These are phyloP conservation scores for Drosophila pandora DNA, from an alignment of 1,140 invertebrate species.

Conservation along the genomic window DNA sequence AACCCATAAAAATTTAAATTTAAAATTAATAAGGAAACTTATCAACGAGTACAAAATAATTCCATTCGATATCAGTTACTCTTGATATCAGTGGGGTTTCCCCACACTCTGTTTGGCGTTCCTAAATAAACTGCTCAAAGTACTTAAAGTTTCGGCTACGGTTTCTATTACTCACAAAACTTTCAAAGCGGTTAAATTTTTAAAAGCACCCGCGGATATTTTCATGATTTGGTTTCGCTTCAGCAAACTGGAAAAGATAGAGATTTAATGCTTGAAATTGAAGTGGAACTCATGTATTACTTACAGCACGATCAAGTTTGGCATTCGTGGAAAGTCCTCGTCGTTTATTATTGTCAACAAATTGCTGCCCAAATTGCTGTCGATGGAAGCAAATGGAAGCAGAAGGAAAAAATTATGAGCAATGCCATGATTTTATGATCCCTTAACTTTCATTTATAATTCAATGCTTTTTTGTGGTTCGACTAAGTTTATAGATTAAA, in stretches of 20 bases:
- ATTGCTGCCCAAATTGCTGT: constrained; percentile 89
- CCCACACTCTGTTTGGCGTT: constrained; percentile 11
- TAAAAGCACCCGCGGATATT: constrained; percentile 88
- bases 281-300: constrained; percentile 75
- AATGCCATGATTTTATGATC: constrained; percentile 50
- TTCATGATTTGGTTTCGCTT: constrained; percentile 88
- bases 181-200: constrained; percentile 87
- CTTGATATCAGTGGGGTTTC: constrained; percentile 18
- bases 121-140: constrained; percentile 60
- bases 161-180: constrained; percentile 88
- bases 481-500: constrained; percentile 46
- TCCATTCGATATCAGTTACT: too few species aligned
- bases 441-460: constrained; percentile 48
- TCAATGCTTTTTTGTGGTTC: constrained; percentile 51
- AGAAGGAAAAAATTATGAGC: constrained; percentile 60
- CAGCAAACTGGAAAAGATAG: constrained; percentile 85
- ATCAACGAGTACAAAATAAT: too few species aligned
- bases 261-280: constrained; percentile 32
- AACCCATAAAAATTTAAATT: too few species aligned
- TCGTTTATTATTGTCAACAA: constrained; percentile 86
- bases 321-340: constrained; percentile 86
- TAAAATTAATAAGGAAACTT: too few species aligned
- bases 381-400: constrained; percentile 36
- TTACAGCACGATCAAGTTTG: constrained; percentile 88
- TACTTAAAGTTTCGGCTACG: constrained; percentile 47